phyloP scores from a whole-genome alignment of 2,797 vertebrate genomes.

The Columba guinea region DNA sequence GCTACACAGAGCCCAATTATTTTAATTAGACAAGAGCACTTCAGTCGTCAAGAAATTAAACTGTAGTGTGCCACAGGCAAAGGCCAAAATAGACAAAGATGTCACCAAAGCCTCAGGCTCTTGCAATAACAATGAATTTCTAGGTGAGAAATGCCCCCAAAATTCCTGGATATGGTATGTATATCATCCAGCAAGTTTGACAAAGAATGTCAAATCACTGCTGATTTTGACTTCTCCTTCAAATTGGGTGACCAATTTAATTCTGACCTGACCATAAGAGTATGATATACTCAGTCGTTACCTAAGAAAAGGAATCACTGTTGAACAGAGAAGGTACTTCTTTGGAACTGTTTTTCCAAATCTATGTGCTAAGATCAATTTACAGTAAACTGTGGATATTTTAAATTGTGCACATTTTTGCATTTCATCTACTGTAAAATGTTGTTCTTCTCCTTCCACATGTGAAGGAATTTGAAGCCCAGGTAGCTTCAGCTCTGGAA shows the following conservation, averaged over 20 bases:
- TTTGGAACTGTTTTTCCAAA: neutral
- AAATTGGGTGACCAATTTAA: neutral
- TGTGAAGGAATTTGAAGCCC: neutral
- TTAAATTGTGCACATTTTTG: neutral
- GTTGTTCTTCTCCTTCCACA: neutral
- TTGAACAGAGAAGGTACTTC: neutral
- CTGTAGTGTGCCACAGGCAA: neutral
- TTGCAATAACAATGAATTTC: neutral
- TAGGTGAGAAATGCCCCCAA: neutral
- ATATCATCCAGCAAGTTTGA: neutral
- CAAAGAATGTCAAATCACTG: neutral
- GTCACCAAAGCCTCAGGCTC: neutral
- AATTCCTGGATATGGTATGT: neutral
- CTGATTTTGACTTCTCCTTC: neutral
- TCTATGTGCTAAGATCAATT: neutral
- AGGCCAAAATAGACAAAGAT: conserved; percentile 28
- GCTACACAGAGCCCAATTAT: conserved; percentile 37
- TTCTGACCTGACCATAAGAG: neutral
- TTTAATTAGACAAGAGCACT: conserved; percentile 48
- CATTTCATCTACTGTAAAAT: neutral
- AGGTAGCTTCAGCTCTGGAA: neutral
- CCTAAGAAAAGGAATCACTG: neutral
- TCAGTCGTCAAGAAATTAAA: neutral
- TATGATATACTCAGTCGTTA: neutral
- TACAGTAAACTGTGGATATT: neutral